Evolutionary conservation across 1,140 invertebrate species (phyloP).

Genomic region (Homalodisca vitripennis): DNA sequence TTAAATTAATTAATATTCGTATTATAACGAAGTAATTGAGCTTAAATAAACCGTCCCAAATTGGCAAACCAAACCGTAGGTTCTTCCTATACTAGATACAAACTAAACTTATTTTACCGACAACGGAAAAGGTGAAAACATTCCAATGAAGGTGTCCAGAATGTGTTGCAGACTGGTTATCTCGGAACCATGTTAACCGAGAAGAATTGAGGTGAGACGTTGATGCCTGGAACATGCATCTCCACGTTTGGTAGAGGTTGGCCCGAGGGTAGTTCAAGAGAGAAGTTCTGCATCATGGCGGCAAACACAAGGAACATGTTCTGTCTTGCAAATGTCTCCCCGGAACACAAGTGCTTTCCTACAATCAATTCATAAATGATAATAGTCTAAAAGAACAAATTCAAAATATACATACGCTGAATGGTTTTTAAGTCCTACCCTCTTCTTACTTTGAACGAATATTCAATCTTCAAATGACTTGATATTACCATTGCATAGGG

Average conservation of each 20-base stretch:
- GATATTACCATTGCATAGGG: not conserved
- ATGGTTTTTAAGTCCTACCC: not conserved
- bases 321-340: constrained; percentile 68
- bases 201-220: not conserved
- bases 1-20: too few relatives aligned
- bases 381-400: not conserved
- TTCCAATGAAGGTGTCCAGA: too few relatives aligned
- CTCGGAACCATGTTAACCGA: not conserved
- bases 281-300: constrained; percentile 63
- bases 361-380: constrained; percentile 32
- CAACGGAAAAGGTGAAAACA: too few relatives aligned
- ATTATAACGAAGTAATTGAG: too few relatives aligned
- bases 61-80: too few relatives aligned
- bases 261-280: not conserved
- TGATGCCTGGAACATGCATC: not conserved
- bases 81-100: too few relatives aligned
- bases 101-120: too few relatives aligned
- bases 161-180: too few relatives aligned
- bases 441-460: not conserved
- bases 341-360: constrained; percentile 70
- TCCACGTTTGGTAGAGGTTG: not conserved
- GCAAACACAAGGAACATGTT: constrained; percentile 64
- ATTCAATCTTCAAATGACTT: not conserved
- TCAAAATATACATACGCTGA: not conserved
- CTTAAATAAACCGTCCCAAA: too few relatives aligned